A percentile compares a stretch with the other conserved stretches of the same genome.
These are phyloP conservation scores for Pardalotus punctatus DNA, from an alignment of 2,113 vertebrate species.

Conservation along the genomic window DNA sequence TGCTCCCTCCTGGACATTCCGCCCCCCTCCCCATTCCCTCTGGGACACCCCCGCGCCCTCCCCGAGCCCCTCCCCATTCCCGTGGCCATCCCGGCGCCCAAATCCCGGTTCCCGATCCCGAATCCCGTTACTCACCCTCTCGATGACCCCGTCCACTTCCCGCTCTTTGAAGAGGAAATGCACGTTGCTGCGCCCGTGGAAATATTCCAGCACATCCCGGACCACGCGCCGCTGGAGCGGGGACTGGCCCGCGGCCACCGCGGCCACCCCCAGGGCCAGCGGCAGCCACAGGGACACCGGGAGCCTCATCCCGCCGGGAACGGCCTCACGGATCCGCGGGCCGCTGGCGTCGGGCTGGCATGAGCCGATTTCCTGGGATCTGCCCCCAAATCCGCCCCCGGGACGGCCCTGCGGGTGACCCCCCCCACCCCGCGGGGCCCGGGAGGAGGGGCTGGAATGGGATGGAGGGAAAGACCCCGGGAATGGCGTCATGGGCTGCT, in stretches of 20 bases:
- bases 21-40: background rate
- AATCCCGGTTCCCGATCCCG: background rate
- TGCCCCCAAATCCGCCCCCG: background rate
- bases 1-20: too few species aligned
- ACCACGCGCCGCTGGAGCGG: background rate
- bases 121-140: background rate
- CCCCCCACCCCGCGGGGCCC: background rate
- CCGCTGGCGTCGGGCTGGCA: background rate
- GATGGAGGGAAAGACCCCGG: background rate
- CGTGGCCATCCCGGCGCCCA: background rate
- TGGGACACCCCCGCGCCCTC: background rate
- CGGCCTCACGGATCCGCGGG: background rate
- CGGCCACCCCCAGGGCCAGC: background rate
- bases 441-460: background rate
- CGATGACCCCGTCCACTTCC: background rate
- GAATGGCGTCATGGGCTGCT: background rate
- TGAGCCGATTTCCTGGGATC: slow-evolving; percentile 1
- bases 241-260: background rate
- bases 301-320: background rate
- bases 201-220: background rate
- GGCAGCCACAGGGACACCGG: background rate
- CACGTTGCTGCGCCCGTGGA: background rate
- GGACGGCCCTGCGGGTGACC: background rate
- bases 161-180: background rate
- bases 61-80: background rate